Base-by-base conservation (phyloP, 1,140 invertebrate species). In the Cherax destructor region DNA sequence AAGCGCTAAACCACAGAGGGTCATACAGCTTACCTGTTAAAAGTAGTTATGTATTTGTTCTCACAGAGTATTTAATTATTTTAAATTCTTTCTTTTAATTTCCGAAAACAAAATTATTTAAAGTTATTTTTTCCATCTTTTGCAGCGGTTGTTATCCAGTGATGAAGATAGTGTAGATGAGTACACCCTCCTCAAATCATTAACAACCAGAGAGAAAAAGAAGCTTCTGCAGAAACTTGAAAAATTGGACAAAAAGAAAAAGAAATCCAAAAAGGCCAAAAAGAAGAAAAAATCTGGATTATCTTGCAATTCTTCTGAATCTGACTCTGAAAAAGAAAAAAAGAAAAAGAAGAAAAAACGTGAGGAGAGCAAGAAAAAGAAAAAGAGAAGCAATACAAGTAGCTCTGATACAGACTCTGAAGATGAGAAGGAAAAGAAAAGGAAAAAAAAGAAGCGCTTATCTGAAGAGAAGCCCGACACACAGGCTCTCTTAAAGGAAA, bases 121-220 rank as follows among this genome's bases (percentile, higher is more conserved):
- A 69, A 88, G 78, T 74, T 3, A 72, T 72, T n/a, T 72, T 59
- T 87, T 86, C 3, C 61, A 91, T 80, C 65, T 77, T 76, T 91
- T 86, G 47, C 94, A 95, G 94, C 86, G 95, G 24, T 83, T 95
- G 11, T 91, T 93, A 16, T 93, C 94, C 9, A 94, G 94, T 92
- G 95, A 95, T 72, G 92, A 93, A 41, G 94, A 93, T 94, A 96
- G 96, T 88, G 96, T 97, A 81, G 95, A 93, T 93, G 95, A 98
- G 95, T 95, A 96, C 16, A 95, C 96, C 87, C 97, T 99, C 92
- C 94, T 99, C 0, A 98, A 97, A 94, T 97, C 97, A 7, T 94
- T 99, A 9, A 96, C 96, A 18, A 97, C 96, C 88, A 97, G 98
- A 94, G 97, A 99, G 93, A 99, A 99, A 94, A 97, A 98, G 93